Percentiles rank a stretch among this genome's conserved stretches.
These are phyloP conservation scores for Oreohelix idahoensis DNA, from an alignment of 1,140 invertebrate species.

Conservation along the genomic window DNA sequence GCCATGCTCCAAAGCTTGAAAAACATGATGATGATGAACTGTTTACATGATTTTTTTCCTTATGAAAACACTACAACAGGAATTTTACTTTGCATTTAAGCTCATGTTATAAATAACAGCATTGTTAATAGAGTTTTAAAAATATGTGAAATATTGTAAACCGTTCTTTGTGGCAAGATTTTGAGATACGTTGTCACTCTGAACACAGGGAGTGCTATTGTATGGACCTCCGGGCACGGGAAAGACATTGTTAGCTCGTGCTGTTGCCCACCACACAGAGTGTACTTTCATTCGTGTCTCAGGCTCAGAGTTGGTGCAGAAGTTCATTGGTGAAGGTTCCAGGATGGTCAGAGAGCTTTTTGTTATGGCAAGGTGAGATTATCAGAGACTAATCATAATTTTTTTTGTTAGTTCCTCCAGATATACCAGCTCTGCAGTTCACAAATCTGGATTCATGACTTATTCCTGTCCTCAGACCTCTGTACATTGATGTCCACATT, in stretches of 20 bases:
- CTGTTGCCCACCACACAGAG: constrained; percentile 99
- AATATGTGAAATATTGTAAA: too few relatives aligned
- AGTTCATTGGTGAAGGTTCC: constrained; percentile 99
- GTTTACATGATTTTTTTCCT: too few relatives aligned
- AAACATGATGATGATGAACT: too few relatives aligned
- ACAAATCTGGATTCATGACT: too few relatives aligned
- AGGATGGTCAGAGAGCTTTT: constrained; percentile 99
- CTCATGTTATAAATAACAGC: too few relatives aligned
- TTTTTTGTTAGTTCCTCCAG: background rate
- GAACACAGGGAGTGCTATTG: constrained; percentile 86
- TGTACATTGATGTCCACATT: too few relatives aligned
- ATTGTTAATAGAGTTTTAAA: too few relatives aligned
- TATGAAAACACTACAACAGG: too few relatives aligned
- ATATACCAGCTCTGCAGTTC: too few relatives aligned
- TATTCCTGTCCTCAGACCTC: too few relatives aligned
- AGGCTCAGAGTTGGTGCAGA: constrained; percentile 98
- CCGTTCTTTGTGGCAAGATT: background rate
- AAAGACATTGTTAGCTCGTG: constrained; percentile 96
- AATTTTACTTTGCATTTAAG: too few relatives aligned
- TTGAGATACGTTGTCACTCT: background rate
- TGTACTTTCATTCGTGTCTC: constrained; percentile 99
- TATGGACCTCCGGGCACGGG: constrained; percentile 98
- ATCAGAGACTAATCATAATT: background rate
- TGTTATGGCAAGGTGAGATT: constrained; percentile 91
- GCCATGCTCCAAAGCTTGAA: too few relatives aligned